Percentiles rank a stretch among this genome's conserved stretches.
Evolutionary conservation across 2,888 invertebrate species (phyloP).

Genomic region (Hyles lineata): DNA sequence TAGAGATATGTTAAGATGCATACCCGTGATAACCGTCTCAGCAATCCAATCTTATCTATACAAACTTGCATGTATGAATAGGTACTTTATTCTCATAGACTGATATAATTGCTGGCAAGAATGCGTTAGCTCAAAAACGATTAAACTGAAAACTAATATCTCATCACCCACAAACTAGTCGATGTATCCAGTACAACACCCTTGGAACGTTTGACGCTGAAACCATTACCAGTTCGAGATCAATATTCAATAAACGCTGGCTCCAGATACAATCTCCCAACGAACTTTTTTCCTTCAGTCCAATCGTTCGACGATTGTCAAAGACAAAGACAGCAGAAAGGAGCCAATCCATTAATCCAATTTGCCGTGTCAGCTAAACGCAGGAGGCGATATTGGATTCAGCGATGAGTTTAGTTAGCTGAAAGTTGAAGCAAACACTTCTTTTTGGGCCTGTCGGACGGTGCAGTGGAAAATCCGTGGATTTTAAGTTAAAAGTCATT

Average conservation of each 20-base stretch:
- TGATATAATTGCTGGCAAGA: too few species aligned
- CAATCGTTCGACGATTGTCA: slow-evolving; percentile 26
- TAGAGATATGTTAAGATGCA: too few species aligned
- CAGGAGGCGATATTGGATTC: slow-evolving; percentile 31
- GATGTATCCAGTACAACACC: background rate
- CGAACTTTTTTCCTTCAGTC: background rate
- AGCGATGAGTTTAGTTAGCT: slow-evolving; percentile 24
- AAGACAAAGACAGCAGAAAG: slow-evolving; percentile 46
- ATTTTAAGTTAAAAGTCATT: slow-evolving; percentile 24
- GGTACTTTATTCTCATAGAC: too few species aligned
- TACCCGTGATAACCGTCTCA: too few species aligned
- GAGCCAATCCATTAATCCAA: slow-evolving; percentile 63
- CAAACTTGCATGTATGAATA: too few species aligned
- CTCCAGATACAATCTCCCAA: background rate
- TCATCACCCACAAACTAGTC: too few species aligned
- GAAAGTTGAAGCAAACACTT: slow-evolving; percentile 19
- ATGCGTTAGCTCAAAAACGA: too few species aligned
- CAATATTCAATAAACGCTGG: slow-evolving; percentile 15
- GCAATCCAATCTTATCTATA: too few species aligned
- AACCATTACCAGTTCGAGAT: slow-evolving; percentile 1
- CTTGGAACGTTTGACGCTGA: background rate
- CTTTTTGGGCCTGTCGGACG: slow-evolving; percentile 14
- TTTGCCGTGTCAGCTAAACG: slow-evolving; percentile 59
- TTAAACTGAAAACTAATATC: too few species aligned
- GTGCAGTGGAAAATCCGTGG: slow-evolving; percentile 9